phyloP scores from a whole-genome alignment of 1,140 invertebrate genomes.

The Aphelinus certus region DNA sequence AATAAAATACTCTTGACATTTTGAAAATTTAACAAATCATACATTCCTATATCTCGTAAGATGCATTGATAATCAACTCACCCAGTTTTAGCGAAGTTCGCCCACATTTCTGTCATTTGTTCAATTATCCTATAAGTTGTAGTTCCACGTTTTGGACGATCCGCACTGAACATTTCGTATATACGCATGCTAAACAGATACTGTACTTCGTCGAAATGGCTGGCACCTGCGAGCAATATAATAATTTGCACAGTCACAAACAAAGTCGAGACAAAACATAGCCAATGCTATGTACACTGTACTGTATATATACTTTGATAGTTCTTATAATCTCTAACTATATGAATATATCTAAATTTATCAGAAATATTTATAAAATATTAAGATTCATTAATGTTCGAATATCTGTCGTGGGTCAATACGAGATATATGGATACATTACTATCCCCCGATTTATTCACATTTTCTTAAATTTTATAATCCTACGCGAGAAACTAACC shows the following conservation, averaged over 20 bases:
- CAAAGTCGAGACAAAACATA: background rate
- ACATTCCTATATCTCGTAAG: no score
- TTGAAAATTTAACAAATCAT: background rate
- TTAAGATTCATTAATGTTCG: no score
- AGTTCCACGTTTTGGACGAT: background rate
- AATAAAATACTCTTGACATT: background rate
- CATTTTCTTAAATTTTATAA: no score
- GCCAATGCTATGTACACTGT: background rate
- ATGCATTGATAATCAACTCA: constrained; percentile 20
- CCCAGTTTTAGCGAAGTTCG: constrained; percentile 60
- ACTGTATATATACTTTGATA: background rate
- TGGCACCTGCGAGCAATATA: constrained; percentile 41
- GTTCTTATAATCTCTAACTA: background rate
- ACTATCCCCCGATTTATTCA: no score
- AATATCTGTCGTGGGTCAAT: no score
- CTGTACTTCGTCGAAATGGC: constrained; percentile 52
- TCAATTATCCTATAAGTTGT: constrained; percentile 42
- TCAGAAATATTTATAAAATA: background rate
- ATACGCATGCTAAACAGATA: constrained; percentile 46
- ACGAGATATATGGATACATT: no score
- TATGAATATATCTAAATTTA: background rate
- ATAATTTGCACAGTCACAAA: background rate
- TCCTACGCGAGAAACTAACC: background rate
- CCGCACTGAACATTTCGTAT: constrained; percentile 7
- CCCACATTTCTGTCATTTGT: constrained; percentile 50